A percentile compares a stretch with the other conserved stretches of the same genome.
Evolutionary conservation across 2,797 vertebrate species (phyloP).

Genomic region (Enteromius unitaeniatus): DNA sequence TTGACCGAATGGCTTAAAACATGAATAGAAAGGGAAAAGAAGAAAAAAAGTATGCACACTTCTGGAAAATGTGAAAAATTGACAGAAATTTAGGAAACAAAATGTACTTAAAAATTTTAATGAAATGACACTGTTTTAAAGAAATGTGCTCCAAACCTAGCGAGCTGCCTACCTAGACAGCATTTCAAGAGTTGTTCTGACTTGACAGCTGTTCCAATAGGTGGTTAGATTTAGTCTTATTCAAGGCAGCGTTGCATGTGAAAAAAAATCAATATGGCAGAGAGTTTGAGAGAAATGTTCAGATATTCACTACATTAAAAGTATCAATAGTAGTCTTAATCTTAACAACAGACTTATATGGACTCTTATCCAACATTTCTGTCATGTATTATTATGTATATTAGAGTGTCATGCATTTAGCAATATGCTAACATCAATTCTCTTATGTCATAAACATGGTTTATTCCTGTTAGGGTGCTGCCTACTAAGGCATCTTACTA

Average conservation of each 20-base stretch:
- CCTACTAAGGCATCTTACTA: slow-evolving; percentile 11
- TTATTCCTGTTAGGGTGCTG: no score
- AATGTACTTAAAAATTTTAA: slow-evolving; percentile 33
- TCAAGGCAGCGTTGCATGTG: not conserved
- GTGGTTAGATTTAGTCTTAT: not conserved
- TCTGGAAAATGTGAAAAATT: slow-evolving; percentile 16
- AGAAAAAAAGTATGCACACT: slow-evolving; percentile 58
- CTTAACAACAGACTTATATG: not conserved
- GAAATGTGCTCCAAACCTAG: slow-evolving; percentile 36
- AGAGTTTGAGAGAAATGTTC: not conserved
- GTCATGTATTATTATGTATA: not conserved
- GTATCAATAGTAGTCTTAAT: not conserved
- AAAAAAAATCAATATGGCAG: not conserved
- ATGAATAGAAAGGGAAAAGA: slow-evolving; percentile 63
- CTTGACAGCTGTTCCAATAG: not conserved
- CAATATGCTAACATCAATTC: slow-evolving; percentile 3
- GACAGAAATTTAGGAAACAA: not conserved
- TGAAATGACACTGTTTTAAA: slow-evolving; percentile 35
- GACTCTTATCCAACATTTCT: not conserved
- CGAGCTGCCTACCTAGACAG: slow-evolving; percentile 8
- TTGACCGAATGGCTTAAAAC: slow-evolving; percentile 63
- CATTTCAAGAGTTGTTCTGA: not conserved
- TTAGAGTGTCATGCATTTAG: slow-evolving; percentile 4
- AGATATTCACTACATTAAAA: no score
- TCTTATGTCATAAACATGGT: not conserved